These are phyloP conservation scores for Ommatoiulus sabulosus DNA, from an alignment of 2,888 invertebrate species.

Conservation along the genomic window DNA sequence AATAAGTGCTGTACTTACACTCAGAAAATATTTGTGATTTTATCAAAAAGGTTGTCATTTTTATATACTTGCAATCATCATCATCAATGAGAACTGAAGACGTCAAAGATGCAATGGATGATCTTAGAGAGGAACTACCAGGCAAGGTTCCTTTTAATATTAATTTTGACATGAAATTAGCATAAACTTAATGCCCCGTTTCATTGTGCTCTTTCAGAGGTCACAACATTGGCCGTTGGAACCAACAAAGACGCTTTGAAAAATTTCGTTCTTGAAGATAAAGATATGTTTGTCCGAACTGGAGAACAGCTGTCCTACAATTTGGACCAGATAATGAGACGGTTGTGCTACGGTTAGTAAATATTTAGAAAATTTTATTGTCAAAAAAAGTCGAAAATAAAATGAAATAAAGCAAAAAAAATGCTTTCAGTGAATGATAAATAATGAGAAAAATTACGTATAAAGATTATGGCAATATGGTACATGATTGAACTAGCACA, in stretches of 20 bases:
- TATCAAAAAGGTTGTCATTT: constrained; percentile 54
- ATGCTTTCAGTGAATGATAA: no score
- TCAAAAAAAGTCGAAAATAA: neutral
- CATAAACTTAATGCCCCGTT: neutral
- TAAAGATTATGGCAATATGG: no score
- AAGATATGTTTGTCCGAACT: neutral
- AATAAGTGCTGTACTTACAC: neutral
- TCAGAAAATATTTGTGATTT: constrained; percentile 41
- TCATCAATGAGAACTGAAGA: constrained; percentile 7
- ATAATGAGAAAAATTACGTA: no score
- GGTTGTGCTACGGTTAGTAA: constrained; percentile 49
- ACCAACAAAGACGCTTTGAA: constrained; percentile 25
- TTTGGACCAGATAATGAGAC: constrained; percentile 41
- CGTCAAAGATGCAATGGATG: neutral
- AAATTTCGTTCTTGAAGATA: constrained; percentile 11
- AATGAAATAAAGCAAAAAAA: no score
- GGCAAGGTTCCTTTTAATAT: neutral
- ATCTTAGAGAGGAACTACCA: constrained; percentile 45
- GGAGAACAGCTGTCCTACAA: constrained; percentile 51
- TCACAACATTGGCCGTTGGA: constrained; percentile 52
- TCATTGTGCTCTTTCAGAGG: constrained; percentile 15
- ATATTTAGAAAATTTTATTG: neutral
- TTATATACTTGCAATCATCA: constrained; percentile 49
- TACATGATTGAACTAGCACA: no score
- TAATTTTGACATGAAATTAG: neutral